Conservation (phyloP, 2,797 vertebrate species). For the Podarcis lilfordi region DNA sequence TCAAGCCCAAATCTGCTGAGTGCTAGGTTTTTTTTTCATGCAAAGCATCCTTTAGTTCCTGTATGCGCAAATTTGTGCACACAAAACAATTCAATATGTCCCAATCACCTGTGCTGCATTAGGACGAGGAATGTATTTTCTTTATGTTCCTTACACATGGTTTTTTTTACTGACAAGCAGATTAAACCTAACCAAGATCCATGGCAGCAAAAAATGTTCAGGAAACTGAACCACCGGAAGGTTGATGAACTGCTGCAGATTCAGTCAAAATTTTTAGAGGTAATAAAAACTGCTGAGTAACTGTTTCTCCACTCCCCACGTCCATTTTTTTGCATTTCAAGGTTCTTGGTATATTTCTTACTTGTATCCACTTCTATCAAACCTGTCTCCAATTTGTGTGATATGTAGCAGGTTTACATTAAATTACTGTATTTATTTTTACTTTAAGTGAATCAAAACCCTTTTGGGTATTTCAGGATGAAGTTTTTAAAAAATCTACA, state of each 20-base stretch:
- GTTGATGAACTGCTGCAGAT: constrained; percentile 76
- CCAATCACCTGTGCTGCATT: background rate
- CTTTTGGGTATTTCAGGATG: background rate
- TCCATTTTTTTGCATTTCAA: constrained; percentile 1
- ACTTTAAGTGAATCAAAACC: background rate
- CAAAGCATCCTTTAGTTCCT: background rate
- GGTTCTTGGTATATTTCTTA: background rate
- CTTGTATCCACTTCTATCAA: background rate
- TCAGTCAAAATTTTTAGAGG: constrained; percentile 78
- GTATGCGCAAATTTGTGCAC: background rate
- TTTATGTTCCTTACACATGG: background rate
- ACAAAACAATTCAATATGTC: background rate
- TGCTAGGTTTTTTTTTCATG: too few relatives aligned
- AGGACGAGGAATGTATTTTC: background rate
- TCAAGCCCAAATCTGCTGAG: background rate
- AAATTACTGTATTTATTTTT: background rate
- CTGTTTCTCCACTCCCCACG: background rate
- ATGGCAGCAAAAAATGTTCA: constrained; percentile 82
- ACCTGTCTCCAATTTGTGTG: background rate
- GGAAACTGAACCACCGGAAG: constrained; percentile 76
- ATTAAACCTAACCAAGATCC: constrained; percentile 82
- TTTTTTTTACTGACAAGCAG: constrained; percentile 53
- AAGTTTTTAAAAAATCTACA: background rate
- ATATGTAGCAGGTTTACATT: background rate
- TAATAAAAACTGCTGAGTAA: constrained; percentile 53